These are phyloP conservation scores for Vireo altiloquus DNA, from an alignment of 2,113 vertebrate genomes.

Conservation along the genomic window DNA sequence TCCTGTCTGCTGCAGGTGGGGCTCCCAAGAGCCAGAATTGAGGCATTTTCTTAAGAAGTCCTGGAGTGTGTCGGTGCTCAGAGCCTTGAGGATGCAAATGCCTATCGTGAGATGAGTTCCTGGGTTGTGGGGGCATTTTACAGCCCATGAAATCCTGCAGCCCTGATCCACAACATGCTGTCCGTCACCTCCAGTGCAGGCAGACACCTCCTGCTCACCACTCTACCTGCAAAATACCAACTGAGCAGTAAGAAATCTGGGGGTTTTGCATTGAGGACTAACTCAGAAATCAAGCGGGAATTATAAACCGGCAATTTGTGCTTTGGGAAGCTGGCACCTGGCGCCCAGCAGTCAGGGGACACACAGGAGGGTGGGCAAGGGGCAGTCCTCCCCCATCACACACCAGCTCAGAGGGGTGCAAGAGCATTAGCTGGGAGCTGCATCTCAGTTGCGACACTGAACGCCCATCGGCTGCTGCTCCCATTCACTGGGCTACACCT, in stretches of 20 bases:
- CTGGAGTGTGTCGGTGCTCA: background rate
- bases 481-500: background rate
- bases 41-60: background rate
- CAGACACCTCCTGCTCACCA: background rate
- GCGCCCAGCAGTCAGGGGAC: background rate
- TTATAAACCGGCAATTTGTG: accelerated
- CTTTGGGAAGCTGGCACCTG: accelerated
- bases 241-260: background rate
- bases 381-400: background rate
- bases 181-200: background rate
- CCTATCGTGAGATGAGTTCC: accelerated
- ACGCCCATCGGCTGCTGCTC: background rate
- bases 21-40: background rate
- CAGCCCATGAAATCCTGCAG: background rate
- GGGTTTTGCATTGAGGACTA: background rate
- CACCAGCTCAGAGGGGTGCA: background rate
- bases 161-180: background rate
- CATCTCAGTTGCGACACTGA: background rate
- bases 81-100: background rate
- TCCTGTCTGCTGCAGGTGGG: background rate
- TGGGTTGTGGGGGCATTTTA: background rate
- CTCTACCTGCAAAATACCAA: background rate
- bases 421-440: background rate
- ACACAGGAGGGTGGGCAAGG: background rate
- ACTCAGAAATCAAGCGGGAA: background rate